Conservation (phyloP, 2,113 vertebrate genomes). For the Heliornis fulica region DNA sequence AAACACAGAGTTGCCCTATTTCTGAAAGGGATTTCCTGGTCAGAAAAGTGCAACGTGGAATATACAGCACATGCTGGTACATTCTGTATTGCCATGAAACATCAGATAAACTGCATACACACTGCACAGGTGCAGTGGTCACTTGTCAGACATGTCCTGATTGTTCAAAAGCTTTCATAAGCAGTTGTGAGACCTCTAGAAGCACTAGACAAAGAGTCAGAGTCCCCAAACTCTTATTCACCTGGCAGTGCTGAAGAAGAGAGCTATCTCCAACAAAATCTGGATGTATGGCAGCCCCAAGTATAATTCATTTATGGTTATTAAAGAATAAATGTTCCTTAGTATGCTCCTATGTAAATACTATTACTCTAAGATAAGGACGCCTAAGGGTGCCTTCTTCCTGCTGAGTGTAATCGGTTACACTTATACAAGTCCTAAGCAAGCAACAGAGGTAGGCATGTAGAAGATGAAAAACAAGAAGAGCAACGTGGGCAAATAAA, state of each 20-base stretch:
- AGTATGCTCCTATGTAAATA: slow-evolving; percentile 15
- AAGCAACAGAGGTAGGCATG: neutral
- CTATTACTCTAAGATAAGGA: neutral
- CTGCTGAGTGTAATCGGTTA: neutral
- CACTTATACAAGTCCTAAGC: neutral
- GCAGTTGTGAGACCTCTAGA: neutral
- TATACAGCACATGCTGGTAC: neutral
- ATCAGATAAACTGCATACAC: neutral
- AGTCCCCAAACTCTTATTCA: neutral
- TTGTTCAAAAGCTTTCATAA: neutral
- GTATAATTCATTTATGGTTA: neutral
- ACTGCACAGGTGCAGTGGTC: rapidly evolving
- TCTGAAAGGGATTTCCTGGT: slow-evolving; percentile 55
- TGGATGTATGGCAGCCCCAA: neutral
- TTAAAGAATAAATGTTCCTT: slow-evolving; percentile 11
- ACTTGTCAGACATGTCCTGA: neutral
- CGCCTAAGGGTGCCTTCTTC: slow-evolving; percentile 46
- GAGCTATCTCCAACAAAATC: neutral
- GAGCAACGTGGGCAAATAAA: neutral
- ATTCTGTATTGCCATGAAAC: neutral
- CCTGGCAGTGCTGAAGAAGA: neutral
- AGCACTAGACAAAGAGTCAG: rapidly evolving
- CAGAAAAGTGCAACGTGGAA: neutral
- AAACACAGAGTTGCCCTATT: slow-evolving; percentile 1
- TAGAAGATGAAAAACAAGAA: slow-evolving; percentile 41